These are phyloP conservation scores for Ficedula albicollis DNA, from an alignment of 2,797 vertebrate species.

Conservation along the genomic window DNA sequence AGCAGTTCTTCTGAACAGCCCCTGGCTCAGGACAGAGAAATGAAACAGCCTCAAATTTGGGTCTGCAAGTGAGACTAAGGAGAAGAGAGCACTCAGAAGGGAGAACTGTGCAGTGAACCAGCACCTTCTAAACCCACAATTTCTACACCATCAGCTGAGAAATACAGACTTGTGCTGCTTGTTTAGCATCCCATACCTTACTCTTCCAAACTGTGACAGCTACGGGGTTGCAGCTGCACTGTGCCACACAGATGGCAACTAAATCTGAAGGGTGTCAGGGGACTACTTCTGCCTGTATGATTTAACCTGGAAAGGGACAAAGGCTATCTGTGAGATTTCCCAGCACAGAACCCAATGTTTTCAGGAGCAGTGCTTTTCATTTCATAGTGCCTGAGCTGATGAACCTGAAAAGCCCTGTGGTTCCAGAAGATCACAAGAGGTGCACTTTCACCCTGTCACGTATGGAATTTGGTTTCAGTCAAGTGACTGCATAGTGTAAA, in stretches of 20 bases:
- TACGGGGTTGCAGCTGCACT: fast-evolving
- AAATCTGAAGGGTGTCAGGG: too few species aligned
- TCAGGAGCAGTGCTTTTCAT: neutral
- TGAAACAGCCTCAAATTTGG: neutral
- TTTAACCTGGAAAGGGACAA: neutral
- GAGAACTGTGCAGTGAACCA: neutral
- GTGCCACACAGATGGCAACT: neutral
- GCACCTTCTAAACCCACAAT: neutral
- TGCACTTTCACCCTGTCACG: neutral
- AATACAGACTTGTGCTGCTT: neutral
- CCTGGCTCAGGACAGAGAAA: neutral
- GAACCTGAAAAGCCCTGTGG: neutral
- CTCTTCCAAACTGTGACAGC: neutral
- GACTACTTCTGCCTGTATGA: neutral
- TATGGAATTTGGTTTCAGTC: neutral
- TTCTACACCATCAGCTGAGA: neutral
- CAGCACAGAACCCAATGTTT: neutral
- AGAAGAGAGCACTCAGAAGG: neutral
- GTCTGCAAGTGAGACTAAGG: neutral
- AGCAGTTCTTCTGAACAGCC: neutral
- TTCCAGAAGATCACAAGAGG: neutral
- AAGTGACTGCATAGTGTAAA: neutral
- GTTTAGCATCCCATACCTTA: neutral
- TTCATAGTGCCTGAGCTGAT: neutral
- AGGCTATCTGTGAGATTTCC: neutral